Evolutionary conservation across 2,113 vertebrate genomes (phyloP).

Genomic region (Potamarius usumacintae): DNA sequence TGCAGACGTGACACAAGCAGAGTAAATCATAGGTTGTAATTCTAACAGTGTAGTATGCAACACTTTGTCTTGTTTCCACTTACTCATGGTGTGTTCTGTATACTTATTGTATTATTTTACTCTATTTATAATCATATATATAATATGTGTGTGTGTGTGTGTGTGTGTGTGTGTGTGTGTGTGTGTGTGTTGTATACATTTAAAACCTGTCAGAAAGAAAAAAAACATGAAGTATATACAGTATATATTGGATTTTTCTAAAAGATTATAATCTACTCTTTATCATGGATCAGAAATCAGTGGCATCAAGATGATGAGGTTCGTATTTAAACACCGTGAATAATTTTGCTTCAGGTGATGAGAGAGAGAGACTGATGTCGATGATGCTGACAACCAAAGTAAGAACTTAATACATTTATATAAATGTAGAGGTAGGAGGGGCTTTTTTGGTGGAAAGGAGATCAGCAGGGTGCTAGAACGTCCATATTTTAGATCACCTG

Average conservation of each 20-base stretch:
- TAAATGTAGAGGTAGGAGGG: not conserved
- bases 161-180: not conserved
- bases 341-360: not conserved
- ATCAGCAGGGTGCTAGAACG: not conserved
- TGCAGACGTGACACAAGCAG: too few species aligned
- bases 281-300: not conserved
- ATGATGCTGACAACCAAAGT: too few species aligned
- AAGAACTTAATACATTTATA: not conserved
- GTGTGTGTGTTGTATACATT: not conserved
- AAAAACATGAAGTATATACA: too few species aligned
- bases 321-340: not conserved
- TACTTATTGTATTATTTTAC: not conserved
- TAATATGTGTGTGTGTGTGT: not conserved
- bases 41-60: not conserved
- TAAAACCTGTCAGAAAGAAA: too few species aligned
- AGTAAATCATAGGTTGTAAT: not conserved
- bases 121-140: too few species aligned
- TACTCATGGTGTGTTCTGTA: not conserved
- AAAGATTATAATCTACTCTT: too few species aligned
- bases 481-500: not conserved
- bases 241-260: too few species aligned
- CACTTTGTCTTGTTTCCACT: not conserved
- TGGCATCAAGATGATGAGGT: not conserved
- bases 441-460: not conserved
- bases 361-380: not conserved